Evolutionary conservation across 2,113 vertebrate species (phyloP).

Genomic region (Pseudopipra pipra): DNA sequence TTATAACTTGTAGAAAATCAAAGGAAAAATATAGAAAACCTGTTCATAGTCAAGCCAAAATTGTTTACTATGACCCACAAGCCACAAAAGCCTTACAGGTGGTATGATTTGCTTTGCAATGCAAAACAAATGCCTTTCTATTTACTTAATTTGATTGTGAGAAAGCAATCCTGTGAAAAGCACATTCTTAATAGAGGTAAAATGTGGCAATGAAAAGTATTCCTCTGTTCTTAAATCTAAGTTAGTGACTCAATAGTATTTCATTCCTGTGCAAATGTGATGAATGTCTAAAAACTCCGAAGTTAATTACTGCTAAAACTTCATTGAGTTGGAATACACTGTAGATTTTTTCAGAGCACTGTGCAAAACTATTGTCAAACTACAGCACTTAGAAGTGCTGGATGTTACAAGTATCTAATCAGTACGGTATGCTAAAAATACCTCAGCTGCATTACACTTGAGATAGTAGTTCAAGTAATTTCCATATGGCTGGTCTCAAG

Average conservation of each 20-base stretch:
- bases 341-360: background rate
- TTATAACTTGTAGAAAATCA: background rate
- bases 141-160: background rate
- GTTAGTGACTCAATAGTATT: background rate
- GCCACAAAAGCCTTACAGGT: background rate
- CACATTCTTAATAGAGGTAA: background rate
- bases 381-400: background rate
- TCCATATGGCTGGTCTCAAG: constrained; percentile 26
- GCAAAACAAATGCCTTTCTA: constrained; percentile 1
- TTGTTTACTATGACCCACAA: background rate
- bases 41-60: background rate
- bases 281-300: background rate
- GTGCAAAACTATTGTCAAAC: background rate
- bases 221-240: background rate
- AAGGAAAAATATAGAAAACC: background rate
- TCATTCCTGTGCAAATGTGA: background rate
- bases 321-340: background rate
- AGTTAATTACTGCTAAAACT: background rate
- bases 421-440: constrained; percentile 1
- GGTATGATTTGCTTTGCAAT: background rate
- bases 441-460: constrained; percentile 22
- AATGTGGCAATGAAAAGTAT: background rate
- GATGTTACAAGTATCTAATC: constrained; percentile 19
- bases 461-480: constrained; percentile 28
- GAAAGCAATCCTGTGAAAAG: background rate